Evolutionary conservation across 2,113 vertebrate species (phyloP).

Genomic region (Todiramphus chloris): DNA sequence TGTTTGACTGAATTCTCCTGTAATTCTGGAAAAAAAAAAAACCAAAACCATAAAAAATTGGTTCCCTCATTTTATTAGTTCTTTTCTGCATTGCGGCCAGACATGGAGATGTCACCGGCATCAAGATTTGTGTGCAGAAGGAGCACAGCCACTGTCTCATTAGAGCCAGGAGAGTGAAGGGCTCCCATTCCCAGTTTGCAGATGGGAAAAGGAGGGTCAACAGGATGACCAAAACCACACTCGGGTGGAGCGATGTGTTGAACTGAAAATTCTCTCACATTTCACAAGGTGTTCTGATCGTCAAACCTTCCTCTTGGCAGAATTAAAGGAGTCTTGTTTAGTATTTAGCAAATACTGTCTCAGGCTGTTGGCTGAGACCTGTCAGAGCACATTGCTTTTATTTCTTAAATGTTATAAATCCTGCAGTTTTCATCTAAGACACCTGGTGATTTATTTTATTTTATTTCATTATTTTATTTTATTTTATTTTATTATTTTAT

Average conservation of each 20-base stretch:
- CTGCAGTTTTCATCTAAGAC: not conserved
- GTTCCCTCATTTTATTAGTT: not conserved
- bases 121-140: not conserved
- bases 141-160: not conserved
- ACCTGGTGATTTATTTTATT: not conserved
- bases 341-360: not conserved
- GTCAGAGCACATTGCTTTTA: not conserved
- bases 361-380: not conserved
- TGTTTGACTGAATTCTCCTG: slow-evolving; percentile 13
- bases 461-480: not conserved
- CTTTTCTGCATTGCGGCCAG: not conserved
- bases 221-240: not conserved
- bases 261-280: not conserved
- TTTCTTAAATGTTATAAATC: not conserved
- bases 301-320: not conserved
- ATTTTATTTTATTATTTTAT: no score
- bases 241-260: not conserved
- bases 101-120: not conserved
- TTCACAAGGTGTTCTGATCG: not conserved
- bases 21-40: not conserved
- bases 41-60: no score
- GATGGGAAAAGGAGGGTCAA: not conserved
- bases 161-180: not conserved
- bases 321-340: not conserved
- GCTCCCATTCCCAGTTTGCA: not conserved